phyloP scores from a whole-genome alignment of 1,140 invertebrate species.

The Theocolax elegans region DNA sequence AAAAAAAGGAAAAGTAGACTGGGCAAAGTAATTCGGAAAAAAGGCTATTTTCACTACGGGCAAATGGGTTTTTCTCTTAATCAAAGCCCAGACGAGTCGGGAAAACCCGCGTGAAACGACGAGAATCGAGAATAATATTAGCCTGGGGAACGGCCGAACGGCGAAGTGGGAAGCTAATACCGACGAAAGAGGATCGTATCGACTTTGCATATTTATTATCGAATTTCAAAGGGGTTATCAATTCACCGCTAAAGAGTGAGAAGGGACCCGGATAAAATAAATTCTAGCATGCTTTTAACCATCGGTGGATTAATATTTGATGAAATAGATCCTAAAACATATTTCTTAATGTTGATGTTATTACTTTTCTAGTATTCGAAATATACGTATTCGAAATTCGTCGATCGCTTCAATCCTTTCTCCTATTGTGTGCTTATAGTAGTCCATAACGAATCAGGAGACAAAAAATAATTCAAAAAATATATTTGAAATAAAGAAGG shows the following conservation, averaged over 20 bases:
- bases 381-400: too few species aligned
- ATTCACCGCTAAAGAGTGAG: slow-evolving; percentile 3
- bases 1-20: too few species aligned
- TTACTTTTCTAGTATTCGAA: too few species aligned
- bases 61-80: slow-evolving; percentile 23
- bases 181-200: slow-evolving; percentile 13
- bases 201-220: slow-evolving; percentile 26
- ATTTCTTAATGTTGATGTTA: too few species aligned
- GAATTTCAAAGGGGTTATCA: slow-evolving; percentile 19
- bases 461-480: too few species aligned
- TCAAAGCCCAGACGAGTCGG: background rate
- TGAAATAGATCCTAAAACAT: background rate
- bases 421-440: too few species aligned
- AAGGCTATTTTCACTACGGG: background rate
- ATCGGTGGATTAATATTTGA: background rate
- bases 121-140: slow-evolving; percentile 29
- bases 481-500: too few species aligned
- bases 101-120: background rate
- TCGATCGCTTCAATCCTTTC: too few species aligned
- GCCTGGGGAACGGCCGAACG: background rate
- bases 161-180: slow-evolving; percentile 4
- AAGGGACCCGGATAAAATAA: background rate
- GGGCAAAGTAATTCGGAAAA: background rate
- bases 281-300: background rate
- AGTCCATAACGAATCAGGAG: too few species aligned